phyloP scores from a whole-genome alignment of 2,888 invertebrate genomes.

The Drosophila sordidula region DNA sequence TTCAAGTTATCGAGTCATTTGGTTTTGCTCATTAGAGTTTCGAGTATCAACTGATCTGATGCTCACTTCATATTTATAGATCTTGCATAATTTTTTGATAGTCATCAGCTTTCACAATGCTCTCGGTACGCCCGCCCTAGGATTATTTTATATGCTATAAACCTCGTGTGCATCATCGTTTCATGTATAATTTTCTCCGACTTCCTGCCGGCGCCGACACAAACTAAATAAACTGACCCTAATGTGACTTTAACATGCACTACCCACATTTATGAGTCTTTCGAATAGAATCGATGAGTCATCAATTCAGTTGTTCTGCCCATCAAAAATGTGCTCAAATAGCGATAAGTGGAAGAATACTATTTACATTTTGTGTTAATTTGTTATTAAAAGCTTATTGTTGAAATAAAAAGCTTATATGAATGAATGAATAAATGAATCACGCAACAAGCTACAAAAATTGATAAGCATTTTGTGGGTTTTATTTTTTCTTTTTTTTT shows the following conservation, averaged over 20 bases:
- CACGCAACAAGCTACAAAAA: conserved; percentile 26
- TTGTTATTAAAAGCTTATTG: conserved; percentile 60
- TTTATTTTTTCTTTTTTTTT: conserved; percentile 6
- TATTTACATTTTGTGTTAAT: conserved; percentile 63
- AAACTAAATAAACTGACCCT: conserved; percentile 53
- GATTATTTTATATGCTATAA: conserved; percentile 14
- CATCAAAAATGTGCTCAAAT: conserved; percentile 18
- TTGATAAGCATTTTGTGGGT: conserved; percentile 40
- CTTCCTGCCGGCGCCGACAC: conserved; percentile 55
- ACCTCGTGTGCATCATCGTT: conserved; percentile 25
- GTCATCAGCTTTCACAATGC: conserved; percentile 23
- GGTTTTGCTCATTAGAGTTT: conserved; percentile 14
- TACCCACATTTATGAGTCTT: conserved; percentile 37
- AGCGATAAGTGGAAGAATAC: conserved; percentile 34
- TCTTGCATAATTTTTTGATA: conserved; percentile 23
- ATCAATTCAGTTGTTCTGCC: conserved; percentile 36
- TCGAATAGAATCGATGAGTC: conserved; percentile 54
- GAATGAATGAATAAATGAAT: conserved; percentile 32
- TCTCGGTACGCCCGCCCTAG: not conserved
- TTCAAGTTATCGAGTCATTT: conserved; percentile 38
- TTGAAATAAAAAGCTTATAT: conserved; percentile 21
- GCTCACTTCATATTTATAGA: conserved; percentile 52
- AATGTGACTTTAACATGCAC: conserved; percentile 72
- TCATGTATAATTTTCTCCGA: conserved; percentile 47
- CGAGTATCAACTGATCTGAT: conserved; percentile 16